Percentiles rank a stretch among this genome's conserved stretches.
Conservation (phyloP, 2,888 invertebrate species). For the Eupithecia subumbrata region DNA sequence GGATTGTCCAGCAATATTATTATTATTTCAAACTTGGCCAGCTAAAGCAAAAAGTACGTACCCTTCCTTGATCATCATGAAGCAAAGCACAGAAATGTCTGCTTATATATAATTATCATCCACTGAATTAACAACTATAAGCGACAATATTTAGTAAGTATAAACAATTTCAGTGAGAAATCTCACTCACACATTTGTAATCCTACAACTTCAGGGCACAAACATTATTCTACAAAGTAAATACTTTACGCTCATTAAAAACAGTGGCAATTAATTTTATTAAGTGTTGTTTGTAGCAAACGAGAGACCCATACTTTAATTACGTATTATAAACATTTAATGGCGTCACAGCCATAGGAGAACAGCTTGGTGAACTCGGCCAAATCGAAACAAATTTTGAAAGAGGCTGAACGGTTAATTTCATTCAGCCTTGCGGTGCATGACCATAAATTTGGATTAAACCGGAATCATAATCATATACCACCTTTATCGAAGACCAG, state of each 20-base stretch:
- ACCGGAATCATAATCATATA: too few species aligned
- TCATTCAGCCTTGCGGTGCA: background rate
- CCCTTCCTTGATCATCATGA: background rate
- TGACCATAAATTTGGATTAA: background rate
- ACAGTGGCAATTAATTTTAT: conserved; percentile 35
- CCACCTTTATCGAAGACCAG: too few species aligned
- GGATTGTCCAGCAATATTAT: too few species aligned
- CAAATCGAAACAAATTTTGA: background rate
- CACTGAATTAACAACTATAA: background rate
- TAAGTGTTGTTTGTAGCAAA: conserved; percentile 44
- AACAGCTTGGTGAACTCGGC: background rate
- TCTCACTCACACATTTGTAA: background rate
- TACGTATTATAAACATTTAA: conserved; percentile 35
- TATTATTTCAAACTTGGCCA: background rate
- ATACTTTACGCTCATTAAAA: conserved; percentile 26
- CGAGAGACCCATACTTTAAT: conserved; percentile 43
- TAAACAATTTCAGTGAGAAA: background rate
- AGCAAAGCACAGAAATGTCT: background rate
- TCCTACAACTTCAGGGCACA: background rate
- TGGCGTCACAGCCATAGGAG: conserved; percentile 9
- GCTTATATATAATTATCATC: background rate
- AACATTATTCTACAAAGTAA: conserved; percentile 5
- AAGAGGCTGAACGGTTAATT: background rate
- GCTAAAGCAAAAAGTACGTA: background rate
- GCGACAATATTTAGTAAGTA: background rate